Evolutionary conservation across 2,797 vertebrate genomes (phyloP), one percentile per base, ranked within the genome.

Genomic region (Leptatherina wallacei): DNA sequence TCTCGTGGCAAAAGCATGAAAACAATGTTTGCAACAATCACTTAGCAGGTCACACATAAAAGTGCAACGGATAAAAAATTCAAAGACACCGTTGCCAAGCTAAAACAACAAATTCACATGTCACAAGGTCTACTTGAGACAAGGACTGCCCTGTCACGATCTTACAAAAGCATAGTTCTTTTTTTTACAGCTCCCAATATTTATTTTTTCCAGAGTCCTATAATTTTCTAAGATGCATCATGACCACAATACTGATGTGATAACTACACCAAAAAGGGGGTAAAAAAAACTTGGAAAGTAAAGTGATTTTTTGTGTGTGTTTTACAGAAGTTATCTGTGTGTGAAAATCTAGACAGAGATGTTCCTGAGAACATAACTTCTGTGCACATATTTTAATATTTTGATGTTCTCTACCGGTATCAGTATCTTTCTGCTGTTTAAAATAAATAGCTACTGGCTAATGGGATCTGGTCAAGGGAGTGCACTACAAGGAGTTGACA

Each of bases 371-470:
- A 42, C 20, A 38, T 16, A 30, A 61, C 75, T 63, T 60, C 47
- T 69, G 44, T 20, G 54, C 54, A 61, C 69, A 42, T 54, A 58
- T 68, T 77, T 67, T 65, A 44, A n/a, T 47, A n/a, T 58, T 27
- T 33, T 71, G 57, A 74, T 82, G 66, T 81, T 80, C 38, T 65
- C 64, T 80, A 36, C 40, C 32, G 58, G 27, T 54, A 47, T 57
- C 58, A 11, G 29, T 16, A 22, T 61, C 18, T 69, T 61, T 76
- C 59, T 64, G 0, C 51, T 36, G 55, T 65, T 77, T 64, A 56
- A 73, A 78, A 82, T 70, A 85, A 67, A 83, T 47, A 80, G 71
- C 77, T 78, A 40, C 54, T 62, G 70, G 73, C 72, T 84, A 79
- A 78, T 76, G 55, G 57, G 64, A 77, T 51, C 24, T 22, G 71